Evolutionary conservation across 2,888 invertebrate genomes (phyloP), one percentile per base, ranked within the genome.

Genomic region (Fabriciana adippe): DNA sequence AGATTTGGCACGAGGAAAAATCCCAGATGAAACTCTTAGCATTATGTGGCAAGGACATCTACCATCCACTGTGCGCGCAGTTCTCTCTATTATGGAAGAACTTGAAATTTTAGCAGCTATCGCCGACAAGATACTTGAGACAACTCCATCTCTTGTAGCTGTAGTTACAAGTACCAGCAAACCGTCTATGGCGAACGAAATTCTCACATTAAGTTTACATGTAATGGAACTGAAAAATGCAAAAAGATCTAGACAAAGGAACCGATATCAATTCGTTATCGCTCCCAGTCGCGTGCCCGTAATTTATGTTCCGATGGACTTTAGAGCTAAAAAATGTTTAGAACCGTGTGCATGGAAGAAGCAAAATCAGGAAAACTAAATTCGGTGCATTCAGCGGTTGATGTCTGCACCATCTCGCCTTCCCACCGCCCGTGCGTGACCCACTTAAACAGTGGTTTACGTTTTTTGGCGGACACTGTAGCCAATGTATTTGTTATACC

Each of bases 1-100:
- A n/a, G n/a, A n/a, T n/a, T n/a, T n/a, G n/a, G n/a, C n/a, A n/a
- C n/a, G n/a, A n/a, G n/a, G n/a, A n/a, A n/a, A n/a, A n/a, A n/a
- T n/a, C n/a, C n/a, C n/a, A n/a, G n/a, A n/a, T n/a, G n/a, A n/a
- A n/a, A n/a, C n/a, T n/a, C n/a, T n/a, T n/a, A 45, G 55, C 0
- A 66, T 72, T 2, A 18, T 75, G 63, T 74, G 75, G 72, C 61
- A 64, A 31, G 50, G 64, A 11, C 72, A 72, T 18, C 26, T 71
- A 31, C 31, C 71, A 60, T 16, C 63, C 6, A 14, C 72, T 8
- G 71, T 73, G 0, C 64, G 72, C 8, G 63, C 71, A 2, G 71
- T 72, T 1, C 47, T 74, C 5, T 65, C 69, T 6, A 59, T 70
- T 1, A 67, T 53, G 1, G 68, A 54, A 21, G 54, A 68, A 11